A percentile compares a stretch with the other conserved stretches of the same genome.
Conservation (phyloP, 2,888 invertebrate species). For the Erebia palarica region DNA sequence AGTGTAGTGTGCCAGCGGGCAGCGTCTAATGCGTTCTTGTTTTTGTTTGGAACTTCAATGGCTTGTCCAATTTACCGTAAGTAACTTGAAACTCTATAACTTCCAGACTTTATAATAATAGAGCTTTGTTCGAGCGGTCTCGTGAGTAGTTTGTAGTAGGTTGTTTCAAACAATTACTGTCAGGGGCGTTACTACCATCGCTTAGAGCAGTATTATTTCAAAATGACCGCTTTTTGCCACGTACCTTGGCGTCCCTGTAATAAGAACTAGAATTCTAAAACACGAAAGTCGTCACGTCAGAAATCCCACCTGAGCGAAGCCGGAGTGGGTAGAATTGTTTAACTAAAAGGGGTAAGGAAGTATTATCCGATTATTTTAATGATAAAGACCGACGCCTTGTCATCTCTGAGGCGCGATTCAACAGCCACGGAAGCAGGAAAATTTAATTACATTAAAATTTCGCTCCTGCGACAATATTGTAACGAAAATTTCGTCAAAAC, state of each 20-base stretch:
- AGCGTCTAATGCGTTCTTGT: neutral
- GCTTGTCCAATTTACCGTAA: neutral
- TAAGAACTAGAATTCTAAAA: too few relatives aligned
- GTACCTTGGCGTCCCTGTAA: too few relatives aligned
- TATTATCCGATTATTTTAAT: constrained; percentile 2
- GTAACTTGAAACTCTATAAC: constrained; percentile 15
- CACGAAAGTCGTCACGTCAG: too few relatives aligned
- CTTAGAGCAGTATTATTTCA: too few relatives aligned
- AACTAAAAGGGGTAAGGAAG: neutral
- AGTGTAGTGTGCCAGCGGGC: neutral
- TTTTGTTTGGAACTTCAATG: constrained; percentile 18
- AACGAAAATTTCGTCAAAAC: neutral
- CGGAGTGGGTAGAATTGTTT: neutral
- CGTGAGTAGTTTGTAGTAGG: neutral
- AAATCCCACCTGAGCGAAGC: neutral
- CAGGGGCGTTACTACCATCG: too few relatives aligned
- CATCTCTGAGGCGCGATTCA: neutral
- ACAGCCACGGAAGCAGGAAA: neutral
- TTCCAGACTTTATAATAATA: constrained; percentile 18
- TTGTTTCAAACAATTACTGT: neutral
- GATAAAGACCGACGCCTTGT: neutral
- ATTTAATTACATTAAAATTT: constrained; percentile 12
- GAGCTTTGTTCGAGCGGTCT: constrained; percentile 6
- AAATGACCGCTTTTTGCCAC: too few relatives aligned
- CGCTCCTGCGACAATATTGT: neutral